Conservation (phyloP, 37 sponge, comb jelly and placozoan species). For the Bolinopsis microptera region DNA sequence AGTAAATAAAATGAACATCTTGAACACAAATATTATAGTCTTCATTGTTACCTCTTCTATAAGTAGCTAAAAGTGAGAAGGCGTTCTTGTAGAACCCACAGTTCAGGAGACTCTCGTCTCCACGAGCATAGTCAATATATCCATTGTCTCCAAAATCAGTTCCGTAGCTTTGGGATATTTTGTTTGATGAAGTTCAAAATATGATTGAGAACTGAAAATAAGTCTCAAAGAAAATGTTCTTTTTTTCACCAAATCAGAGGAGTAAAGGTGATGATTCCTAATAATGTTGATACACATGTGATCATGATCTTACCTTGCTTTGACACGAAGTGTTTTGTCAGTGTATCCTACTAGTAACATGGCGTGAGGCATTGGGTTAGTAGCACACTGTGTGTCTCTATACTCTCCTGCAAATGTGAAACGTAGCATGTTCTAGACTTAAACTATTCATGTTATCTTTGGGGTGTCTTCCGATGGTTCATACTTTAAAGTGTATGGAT, state of each 20-base stretch:
- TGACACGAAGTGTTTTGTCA: conserved; percentile 7
- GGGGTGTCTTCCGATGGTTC: too few relatives aligned
- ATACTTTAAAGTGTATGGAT: too few relatives aligned
- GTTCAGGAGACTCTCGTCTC: neutral
- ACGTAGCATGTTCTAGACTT: neutral
- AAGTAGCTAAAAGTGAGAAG: neutral
- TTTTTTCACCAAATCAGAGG: too few relatives aligned
- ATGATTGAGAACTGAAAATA: too few relatives aligned
- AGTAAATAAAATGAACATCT: too few relatives aligned
- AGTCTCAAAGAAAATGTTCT: too few relatives aligned
- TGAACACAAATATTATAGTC: too few relatives aligned
- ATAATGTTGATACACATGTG: too few relatives aligned
- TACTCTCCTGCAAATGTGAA: conserved; percentile 15
- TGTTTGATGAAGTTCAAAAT: too few relatives aligned
- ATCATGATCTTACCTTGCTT: conserved; percentile 18
- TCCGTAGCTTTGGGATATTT: conserved; percentile 40
- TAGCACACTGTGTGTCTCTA: neutral
- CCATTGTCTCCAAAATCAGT: neutral
- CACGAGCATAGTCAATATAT: neutral
- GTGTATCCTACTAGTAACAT: conserved; percentile 64
- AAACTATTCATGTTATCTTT: neutral
- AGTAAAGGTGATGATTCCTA: too few relatives aligned
- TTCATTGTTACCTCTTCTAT: conserved; percentile 11
- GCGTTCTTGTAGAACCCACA: conserved; percentile 11
- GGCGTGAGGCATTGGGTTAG: neutral